Evolutionary conservation across 2,797 vertebrate species (phyloP).

Genomic region (Emydoidea blandingii): DNA sequence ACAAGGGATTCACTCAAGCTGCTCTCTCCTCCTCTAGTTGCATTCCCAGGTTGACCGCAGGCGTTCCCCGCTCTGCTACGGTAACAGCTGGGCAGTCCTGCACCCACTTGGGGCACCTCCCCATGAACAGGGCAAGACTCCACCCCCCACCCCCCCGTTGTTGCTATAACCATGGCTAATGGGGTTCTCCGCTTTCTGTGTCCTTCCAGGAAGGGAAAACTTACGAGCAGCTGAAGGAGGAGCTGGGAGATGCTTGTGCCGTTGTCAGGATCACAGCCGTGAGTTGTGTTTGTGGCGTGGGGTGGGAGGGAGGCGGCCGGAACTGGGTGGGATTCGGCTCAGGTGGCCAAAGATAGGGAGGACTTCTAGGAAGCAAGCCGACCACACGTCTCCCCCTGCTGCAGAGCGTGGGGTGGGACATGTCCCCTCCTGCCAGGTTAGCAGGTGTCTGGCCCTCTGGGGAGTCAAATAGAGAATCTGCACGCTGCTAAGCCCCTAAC

Average conservation of each 20-base stretch:
- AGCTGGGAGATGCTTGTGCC: slow-evolving; percentile 82
- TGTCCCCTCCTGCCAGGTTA: not conserved
- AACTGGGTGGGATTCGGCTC: not conserved
- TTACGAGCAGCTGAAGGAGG: slow-evolving; percentile 89
- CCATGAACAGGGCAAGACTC: not conserved
- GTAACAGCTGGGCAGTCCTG: not conserved
- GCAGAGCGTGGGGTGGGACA: not conserved
- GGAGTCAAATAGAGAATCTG: no score
- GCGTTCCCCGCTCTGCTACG: no score
- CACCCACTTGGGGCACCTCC: not conserved
- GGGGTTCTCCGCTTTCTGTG: not conserved
- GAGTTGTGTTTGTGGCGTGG: slow-evolving; percentile 26
- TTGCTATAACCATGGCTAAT: not conserved
- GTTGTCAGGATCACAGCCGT: slow-evolving; percentile 78
- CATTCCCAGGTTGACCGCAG: no score
- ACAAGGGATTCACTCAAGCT: not conserved
- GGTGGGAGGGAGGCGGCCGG: no score
- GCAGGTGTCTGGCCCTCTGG: not conserved
- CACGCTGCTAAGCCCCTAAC: no score
- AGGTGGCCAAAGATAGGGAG: not conserved
- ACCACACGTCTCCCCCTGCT: not conserved
- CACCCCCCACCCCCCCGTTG: no score
- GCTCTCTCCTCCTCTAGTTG: no score
- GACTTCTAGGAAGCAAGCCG: not conserved
- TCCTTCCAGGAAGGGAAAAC: slow-evolving; percentile 86